Evolutionary conservation across 2,113 vertebrate species (phyloP), one percentile per base, ranked within the genome.

Genomic region (Apaloderma vittatum): DNA sequence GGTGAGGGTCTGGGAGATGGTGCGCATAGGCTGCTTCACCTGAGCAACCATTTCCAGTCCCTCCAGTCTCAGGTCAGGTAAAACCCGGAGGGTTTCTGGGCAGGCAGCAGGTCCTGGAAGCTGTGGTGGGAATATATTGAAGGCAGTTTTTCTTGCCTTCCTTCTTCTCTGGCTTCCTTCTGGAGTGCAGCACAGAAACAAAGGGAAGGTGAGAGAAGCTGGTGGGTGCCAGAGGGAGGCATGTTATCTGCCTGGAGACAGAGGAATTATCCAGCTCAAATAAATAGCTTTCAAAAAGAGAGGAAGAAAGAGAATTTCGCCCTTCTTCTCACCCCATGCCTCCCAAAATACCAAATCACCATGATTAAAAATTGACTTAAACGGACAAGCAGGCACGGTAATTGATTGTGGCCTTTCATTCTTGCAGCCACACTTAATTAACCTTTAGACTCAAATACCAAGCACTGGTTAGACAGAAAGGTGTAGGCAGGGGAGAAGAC

Each of bases 391-490:
- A 93, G 97, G 95, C 96, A 21, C 43, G 11, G 94, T 98, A 98
- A 98, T 98, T 98, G 98, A 98, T 98, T 97, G 98, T 98, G 98
- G 98, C 98, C 97, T 98, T 98, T 98, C 97, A 97, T 97, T 95
- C 97, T 98, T 97, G 93, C 98, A 98, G 97, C 98, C 97, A 98
- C 97, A 98, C 97, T 98, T 98, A 98, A 98, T 98, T 98, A 98
- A 98, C 98, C 98, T 98, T 98, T 98, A 98, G 97, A 97, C 98
- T 98, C 97, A 98, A 98, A 98, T 98, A 98, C 97, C 98, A 98
- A 98, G 98, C 93, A 65, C 94, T 92, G 97, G 97, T 92, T 95
- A 95, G 94, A 68, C 70, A 94, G 94, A 95, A 95, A 94, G 92
- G 94, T 97, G 74, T 63, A 83, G 92, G 88, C 88, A 89, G 93